Base-by-base conservation (phyloP, 2,888 invertebrate genomes). In the Sarcophaga carnaria region DNA sequence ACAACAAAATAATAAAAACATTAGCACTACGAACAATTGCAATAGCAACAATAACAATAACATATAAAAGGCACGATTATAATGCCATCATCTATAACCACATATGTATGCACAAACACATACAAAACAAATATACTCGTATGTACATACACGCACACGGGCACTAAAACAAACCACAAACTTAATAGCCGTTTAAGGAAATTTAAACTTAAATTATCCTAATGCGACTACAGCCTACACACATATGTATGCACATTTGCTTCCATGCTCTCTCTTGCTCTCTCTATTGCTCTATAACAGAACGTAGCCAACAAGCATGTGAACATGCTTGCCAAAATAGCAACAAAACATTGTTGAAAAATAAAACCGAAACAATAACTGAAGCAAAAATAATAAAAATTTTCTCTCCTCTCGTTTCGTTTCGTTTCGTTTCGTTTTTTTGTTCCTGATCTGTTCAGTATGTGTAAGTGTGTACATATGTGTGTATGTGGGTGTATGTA, bases 151-250 rank as follows among this genome's bases (percentile, higher is more conserved):
- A 88, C 67, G 74, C 82, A 81, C 20, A 63, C 45, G 59, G 64
- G 54, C 22, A 81, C 60, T 80, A 70, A 86, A 82, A 88, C 79
- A 80, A 91, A 90, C 83, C 86, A 86, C 86, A 83, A 78, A 80
- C 83, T 81, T 83, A 81, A 87, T 87, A 90, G 91, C 79, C 91
- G 88, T 89, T 91, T 90, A 89, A 88, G 89, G 88, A 86, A 91
- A 89, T 90, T 89, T 87, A 86, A 89, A 76, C 71, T 83, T 76
- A 80, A 83, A 86, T 86, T 83, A 86, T 77, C 88, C 88, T 89
- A 91, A 90, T 91, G 88, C 88, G 85, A 83, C 88, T 86, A 80
- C 88, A 88, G 90, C 90, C 89, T 74, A 76, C 20, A 75, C 37
- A 27, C 62, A 62, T 25, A 80, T 4, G 25, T 22, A 66, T n/a